Evolutionary conservation across 2,797 vertebrate genomes (phyloP).

Genomic region (Cyprinodon diabolis): DNA sequence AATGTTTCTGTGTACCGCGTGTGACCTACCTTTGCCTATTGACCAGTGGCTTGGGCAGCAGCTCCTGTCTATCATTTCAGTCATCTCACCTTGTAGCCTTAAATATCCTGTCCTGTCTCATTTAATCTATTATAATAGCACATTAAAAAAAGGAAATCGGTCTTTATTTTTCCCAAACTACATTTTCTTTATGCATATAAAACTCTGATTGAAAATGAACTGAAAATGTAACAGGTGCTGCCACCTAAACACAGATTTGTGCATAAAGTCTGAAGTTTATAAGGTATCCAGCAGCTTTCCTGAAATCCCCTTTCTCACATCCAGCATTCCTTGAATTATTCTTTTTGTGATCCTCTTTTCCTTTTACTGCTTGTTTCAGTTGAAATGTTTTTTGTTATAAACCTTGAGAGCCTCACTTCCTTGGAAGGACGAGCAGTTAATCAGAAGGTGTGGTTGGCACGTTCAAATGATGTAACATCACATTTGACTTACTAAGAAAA

Average conservation of each 20-base stretch:
- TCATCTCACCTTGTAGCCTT: not conserved
- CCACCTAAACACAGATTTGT: not conserved
- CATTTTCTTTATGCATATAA: too few relatives aligned
- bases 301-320: not conserved
- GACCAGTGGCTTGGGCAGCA: too few relatives aligned
- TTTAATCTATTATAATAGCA: too few relatives aligned
- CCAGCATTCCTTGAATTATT: slow-evolving; percentile 2
- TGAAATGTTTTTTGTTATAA: not conserved
- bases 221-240: not conserved
- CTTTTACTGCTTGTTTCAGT: not conserved
- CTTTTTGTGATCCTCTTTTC: not conserved
- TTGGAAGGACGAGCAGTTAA: not conserved
- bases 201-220: not conserved
- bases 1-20: too few relatives aligned
- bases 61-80: not conserved
- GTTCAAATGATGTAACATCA: not conserved
- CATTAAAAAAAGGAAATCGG: too few relatives aligned
- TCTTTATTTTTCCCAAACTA: not conserved
- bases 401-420: not conserved
- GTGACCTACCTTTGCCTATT: too few relatives aligned
- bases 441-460: not conserved
- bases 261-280: not conserved
- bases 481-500: not conserved
- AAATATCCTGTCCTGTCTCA: too few relatives aligned
- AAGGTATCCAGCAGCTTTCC: not conserved